Conservation (phyloP, 2,888 invertebrate genomes). For the Choreutis nemorana region DNA sequence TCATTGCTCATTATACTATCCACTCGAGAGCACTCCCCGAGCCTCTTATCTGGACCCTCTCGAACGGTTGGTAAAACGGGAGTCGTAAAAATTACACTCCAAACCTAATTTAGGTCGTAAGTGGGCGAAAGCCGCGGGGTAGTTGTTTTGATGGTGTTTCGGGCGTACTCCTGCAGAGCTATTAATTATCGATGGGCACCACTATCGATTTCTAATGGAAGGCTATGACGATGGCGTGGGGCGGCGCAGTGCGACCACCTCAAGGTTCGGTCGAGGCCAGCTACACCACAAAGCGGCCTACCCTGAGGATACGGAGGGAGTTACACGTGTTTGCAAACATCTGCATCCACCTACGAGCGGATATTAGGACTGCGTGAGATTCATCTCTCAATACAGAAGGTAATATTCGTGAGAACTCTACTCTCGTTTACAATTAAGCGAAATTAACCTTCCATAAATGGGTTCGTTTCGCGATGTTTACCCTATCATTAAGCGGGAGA, state of each 20-base stretch:
- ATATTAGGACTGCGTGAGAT: slow-evolving; percentile 53
- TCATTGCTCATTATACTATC: slow-evolving; percentile 28
- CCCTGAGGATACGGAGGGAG: slow-evolving; percentile 23
- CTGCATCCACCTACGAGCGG: slow-evolving; percentile 38
- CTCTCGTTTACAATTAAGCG: slow-evolving; percentile 51
- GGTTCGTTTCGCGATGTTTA: slow-evolving; percentile 45
- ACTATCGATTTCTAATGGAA: slow-evolving; percentile 52
- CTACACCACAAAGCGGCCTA: slow-evolving; percentile 29
- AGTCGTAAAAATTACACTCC: slow-evolving; percentile 56
- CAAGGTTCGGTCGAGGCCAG: slow-evolving; percentile 24
- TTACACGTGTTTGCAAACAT: slow-evolving; percentile 34
- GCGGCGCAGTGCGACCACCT: slow-evolving; percentile 43
- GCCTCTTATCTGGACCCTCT: slow-evolving; percentile 45
- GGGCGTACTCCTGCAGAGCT: slow-evolving; percentile 25
- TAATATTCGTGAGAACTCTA: slow-evolving; percentile 60
- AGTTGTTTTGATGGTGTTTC: slow-evolving; percentile 25
- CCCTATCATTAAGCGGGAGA: slow-evolving; percentile 50
- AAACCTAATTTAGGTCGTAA: slow-evolving; percentile 36
- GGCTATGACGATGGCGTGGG: slow-evolving; percentile 24
- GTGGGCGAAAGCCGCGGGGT: slow-evolving; percentile 33
- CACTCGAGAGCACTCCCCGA: slow-evolving; percentile 39
- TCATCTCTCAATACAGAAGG: slow-evolving; percentile 43
- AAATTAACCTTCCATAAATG: slow-evolving; percentile 52
- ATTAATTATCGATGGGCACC: slow-evolving; percentile 51
- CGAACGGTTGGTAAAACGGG: slow-evolving; percentile 50